Evolutionary conservation across 1,140 invertebrate species (phyloP), one percentile per base, ranked within the genome.

Genomic region (Pygmarrhopalites habei): DNA sequence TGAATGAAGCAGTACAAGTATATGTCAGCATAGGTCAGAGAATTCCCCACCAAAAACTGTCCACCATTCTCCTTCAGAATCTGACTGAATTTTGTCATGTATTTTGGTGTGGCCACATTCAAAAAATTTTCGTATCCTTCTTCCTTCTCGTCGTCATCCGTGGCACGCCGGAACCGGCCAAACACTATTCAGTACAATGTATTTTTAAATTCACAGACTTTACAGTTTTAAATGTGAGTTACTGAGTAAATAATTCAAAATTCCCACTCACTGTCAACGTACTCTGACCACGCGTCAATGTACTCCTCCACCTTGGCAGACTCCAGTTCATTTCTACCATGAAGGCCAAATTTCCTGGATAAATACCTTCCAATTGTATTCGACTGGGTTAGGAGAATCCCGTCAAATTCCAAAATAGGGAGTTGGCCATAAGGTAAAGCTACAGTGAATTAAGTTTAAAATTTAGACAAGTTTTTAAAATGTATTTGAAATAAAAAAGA

Each of bases 391-490:
- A 85, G 77, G 49, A 74, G 72, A 70, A 82, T 81, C 2, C 84
- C 86, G 68, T 87, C 81, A 41, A 86, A 79, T 70, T 85, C 83
- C 58, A 88, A 71, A 7, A 86, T 77, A 0, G 86, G 86, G 49
- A 87, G 71, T 74, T 83, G 82, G 35, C 85, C 85, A 66, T 83
- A 86, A 3, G 82, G 83, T n/a, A n/a, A n/a, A n/a, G n/a, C n/a
- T n/a, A n/a, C n/a, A n/a, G n/a, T n/a, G n/a, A n/a, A n/a, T n/a
- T n/a, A n/a, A n/a, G n/a, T n/a, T n/a, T n/a, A n/a, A n/a, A n/a
- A n/a, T n/a, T n/a, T n/a, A n/a, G n/a, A n/a, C n/a, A n/a, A n/a
- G n/a, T n/a, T n/a, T n/a, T n/a, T n/a, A n/a, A n/a, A n/a, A n/a
- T n/a, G n/a, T n/a, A n/a, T n/a, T n/a, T n/a, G n/a, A n/a, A n/a